Percentiles rank a stretch among this genome's conserved stretches.
phyloP scores from a whole-genome alignment of 2,797 vertebrate genomes.

The Pseudotriccus pelzelni region DNA sequence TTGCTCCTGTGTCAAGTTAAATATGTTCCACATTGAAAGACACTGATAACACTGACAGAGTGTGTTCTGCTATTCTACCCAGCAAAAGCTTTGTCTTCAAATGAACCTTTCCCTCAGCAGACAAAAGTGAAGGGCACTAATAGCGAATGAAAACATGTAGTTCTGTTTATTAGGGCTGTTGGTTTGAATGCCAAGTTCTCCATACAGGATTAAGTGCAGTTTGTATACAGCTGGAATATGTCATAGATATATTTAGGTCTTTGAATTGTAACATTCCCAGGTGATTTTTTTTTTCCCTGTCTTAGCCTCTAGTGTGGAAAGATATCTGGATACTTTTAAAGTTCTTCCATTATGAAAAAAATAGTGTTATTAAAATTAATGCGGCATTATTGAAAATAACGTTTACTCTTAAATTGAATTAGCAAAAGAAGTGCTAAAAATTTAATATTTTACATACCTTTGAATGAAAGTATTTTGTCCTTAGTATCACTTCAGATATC shows the following conservation, averaged over 20 bases:
- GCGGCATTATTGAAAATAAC: not conserved
- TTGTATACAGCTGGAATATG: conserved; percentile 78
- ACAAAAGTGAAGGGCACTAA: conserved; percentile 31
- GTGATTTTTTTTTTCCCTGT: conserved; percentile 41
- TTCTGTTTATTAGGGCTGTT: conserved; percentile 35
- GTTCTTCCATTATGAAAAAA: not conserved
- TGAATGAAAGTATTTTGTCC: not conserved
- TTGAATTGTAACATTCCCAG: conserved; percentile 68
- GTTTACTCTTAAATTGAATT: not conserved
- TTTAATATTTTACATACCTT: not conserved
- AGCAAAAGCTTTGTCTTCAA: conserved; percentile 47
- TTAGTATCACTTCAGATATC: not conserved
- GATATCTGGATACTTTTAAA: not conserved
- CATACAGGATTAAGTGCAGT: conserved; percentile 52
- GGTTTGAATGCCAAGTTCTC: conserved; percentile 49
- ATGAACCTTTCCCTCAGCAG: conserved; percentile 16
- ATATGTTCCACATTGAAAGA: conserved; percentile 54
- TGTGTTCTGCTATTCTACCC: conserved; percentile 31
- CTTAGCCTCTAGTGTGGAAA: conserved; percentile 15
- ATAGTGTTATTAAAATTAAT: not conserved
- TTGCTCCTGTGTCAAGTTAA: conserved; percentile 51
- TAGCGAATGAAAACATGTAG: conserved; percentile 30
- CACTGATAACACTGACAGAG: conserved; percentile 62
- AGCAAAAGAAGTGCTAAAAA: not conserved
- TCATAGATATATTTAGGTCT: conserved; percentile 74